phyloP scores from a whole-genome alignment of 1,140 invertebrate genomes.

The Reticulitermes speratus region DNA sequence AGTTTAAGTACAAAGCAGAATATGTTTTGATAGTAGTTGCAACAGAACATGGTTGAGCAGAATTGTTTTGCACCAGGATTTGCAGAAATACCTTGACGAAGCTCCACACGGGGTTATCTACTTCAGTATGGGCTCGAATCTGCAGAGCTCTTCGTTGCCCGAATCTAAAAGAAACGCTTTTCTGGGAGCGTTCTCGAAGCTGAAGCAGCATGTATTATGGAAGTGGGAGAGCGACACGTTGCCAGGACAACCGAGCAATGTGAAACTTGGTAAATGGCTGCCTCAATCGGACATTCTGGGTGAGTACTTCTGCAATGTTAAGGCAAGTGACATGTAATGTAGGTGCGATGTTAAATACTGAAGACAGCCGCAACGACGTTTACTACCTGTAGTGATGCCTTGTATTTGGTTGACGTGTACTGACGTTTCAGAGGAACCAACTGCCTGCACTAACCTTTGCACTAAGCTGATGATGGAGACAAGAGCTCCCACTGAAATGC shows the following conservation, averaged over 20 bases:
- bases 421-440: too few species aligned
- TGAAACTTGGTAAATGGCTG: slow-evolving; percentile 63
- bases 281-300: slow-evolving; percentile 66
- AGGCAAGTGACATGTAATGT: too few species aligned
- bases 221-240: slow-evolving; percentile 56
- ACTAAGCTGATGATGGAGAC: too few species aligned
- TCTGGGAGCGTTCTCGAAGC: slow-evolving; percentile 54
- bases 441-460: too few species aligned
- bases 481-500: too few species aligned
- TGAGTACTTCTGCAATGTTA: slow-evolving; percentile 24
- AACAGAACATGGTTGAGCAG: too few species aligned
- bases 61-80: slow-evolving; percentile 37
- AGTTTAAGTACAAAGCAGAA: too few species aligned
- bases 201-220: slow-evolving; percentile 63
- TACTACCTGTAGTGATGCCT: too few species aligned
- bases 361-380: too few species aligned
- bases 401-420: too few species aligned
- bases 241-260: slow-evolving; percentile 52
- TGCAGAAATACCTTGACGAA: slow-evolving; percentile 41
- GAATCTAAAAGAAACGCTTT: slow-evolving; percentile 44
- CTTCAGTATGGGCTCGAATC: slow-evolving; percentile 50
- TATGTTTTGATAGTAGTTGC: too few species aligned
- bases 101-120: slow-evolving; percentile 47
- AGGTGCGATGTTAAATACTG: too few species aligned
- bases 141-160: slow-evolving; percentile 44